Evolutionary conservation across 2,888 invertebrate genomes (phyloP), one percentile per base, ranked within the genome.

Genomic region (Drosophila fungiperda): DNA sequence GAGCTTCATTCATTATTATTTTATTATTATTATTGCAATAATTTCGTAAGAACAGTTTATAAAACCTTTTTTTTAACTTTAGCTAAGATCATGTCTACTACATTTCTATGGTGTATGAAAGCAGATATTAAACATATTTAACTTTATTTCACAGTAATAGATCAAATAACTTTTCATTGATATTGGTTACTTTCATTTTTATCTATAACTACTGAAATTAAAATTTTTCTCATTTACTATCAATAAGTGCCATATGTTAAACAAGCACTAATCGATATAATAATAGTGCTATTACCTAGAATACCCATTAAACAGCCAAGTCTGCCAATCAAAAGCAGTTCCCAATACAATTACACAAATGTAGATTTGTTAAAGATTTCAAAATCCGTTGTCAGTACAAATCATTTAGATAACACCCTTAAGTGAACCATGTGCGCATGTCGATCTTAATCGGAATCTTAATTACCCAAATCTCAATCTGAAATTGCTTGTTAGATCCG

Each of bases 401-500:
- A 78, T 73, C 65, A 64, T 60, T 62, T 36, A 23, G n/a, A 68
- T 68, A 68, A 66, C 49, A n/a, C 33, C 26, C 52, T 33, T 20
- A 52, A 49, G 33, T 57, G 29, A 29, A 33, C 48, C 54, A 62
- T 48, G 32, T 23, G 38, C 38, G 15, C 26, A 36, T 29, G 60
- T 40, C 45, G 35, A 78, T 78, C 77, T 70, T 70, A 75, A 79
- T 79, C 80, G 79, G 76, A 78, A 78, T 78, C 78, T 79, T 79
- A 79, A 78, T 79, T 78, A 79, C 52, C 42, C 52, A 50, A 45
- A 36, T 58, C 53, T 48, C 69, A 69, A 55, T 63, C 29, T 35
- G 32, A n/a, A 48, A 55, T 32, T 58, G 52, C 23, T 7, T 32
- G 35, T 26, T 29, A 32, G 12, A 6, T 63, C 48, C 12, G 49